A percentile compares a stretch with the other conserved stretches of the same genome.
These are phyloP conservation scores for Cyprinodon tularosa DNA, from an alignment of 2,113 vertebrate species.

Conservation along the genomic window DNA sequence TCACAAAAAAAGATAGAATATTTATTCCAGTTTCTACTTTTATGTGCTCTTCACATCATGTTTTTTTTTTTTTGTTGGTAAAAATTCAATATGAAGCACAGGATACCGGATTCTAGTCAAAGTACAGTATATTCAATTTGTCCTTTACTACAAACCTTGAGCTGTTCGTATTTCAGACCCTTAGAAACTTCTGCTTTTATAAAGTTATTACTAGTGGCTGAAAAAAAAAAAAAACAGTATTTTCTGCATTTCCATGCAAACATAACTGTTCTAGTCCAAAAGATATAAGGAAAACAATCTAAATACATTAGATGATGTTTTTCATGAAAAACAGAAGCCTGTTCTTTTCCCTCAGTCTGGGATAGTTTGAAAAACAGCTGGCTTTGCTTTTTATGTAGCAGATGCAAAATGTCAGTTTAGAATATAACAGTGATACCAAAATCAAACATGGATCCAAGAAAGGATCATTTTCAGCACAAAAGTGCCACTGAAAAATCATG, in stretches of 20 bases:
- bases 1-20: background rate
- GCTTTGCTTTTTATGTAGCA: slow-evolving; percentile 1
- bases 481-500: slow-evolving; percentile 9
- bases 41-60: no score
- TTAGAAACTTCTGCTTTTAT: background rate
- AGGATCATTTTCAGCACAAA: slow-evolving; percentile 3
- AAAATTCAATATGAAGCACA: background rate
- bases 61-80: background rate
- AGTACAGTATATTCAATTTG: background rate
- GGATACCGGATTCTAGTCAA: background rate
- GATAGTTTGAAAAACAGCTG: slow-evolving; percentile 20
- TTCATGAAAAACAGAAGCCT: background rate
- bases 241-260: background rate
- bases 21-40: background rate
- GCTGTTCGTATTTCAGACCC: background rate
- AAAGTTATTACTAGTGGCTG: background rate
- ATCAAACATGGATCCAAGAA: slow-evolving; percentile 29
- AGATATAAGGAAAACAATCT: slow-evolving; percentile 16
- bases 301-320: slow-evolving; percentile 20
- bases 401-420: slow-evolving; percentile 18
- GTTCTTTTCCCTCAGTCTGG: background rate
- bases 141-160: background rate
- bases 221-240: background rate
- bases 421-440: slow-evolving; percentile 41
- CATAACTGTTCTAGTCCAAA: slow-evolving; percentile 3